Evolutionary conservation across 1,140 invertebrate species (phyloP), one percentile per base, ranked within the genome.

Genomic region (Macrocentrus cingulum): DNA sequence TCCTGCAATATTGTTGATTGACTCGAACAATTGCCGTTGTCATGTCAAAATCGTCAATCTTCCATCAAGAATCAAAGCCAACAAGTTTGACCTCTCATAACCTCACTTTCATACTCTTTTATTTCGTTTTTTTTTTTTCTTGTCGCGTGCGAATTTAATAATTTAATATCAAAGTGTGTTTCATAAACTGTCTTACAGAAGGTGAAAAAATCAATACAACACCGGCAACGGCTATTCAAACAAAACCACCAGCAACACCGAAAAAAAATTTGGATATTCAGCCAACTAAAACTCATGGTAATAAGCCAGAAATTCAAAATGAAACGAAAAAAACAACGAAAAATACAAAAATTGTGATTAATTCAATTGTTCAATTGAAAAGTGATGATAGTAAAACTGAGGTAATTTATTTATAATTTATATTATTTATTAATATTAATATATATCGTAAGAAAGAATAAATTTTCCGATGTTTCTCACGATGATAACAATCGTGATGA

Each of bases 231-330:
- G 52, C 71, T 13, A 79, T 79, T 46, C 66, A 76, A 50, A 80
- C 77, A 34, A 80, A 77, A 49, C 77, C 77, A 7, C 22, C 64
- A 8, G 66, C 68, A 39, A 57, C 51, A 19, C 61, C 62, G 44
- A 73, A 73, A 59, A 76, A 74, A 57, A 68, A 64, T 50, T 61
- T 64, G 37, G 70, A 77, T 56, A 80, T 79, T 20, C 73, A 77
- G 29, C 74, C 77, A n/a, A 79, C 78, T 64, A 79, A 78, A 55
- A 78, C 75, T 0, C 50, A 70, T 25, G 9, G 25, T 29, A 68
- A 69, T n/a, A n/a, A 56, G 64, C 55, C 45, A n/a, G 61, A 62
- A 19, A 64, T 61, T 25, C 55, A 56, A 20, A 59, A 54, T 4
- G 71, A 75, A 42, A 72, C 70, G 19, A 77, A 75, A 56, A 76